Evolutionary conservation across 1,140 invertebrate species (phyloP), one percentile per base, ranked within the genome.

Genomic region (Conus ventricosus): DNA sequence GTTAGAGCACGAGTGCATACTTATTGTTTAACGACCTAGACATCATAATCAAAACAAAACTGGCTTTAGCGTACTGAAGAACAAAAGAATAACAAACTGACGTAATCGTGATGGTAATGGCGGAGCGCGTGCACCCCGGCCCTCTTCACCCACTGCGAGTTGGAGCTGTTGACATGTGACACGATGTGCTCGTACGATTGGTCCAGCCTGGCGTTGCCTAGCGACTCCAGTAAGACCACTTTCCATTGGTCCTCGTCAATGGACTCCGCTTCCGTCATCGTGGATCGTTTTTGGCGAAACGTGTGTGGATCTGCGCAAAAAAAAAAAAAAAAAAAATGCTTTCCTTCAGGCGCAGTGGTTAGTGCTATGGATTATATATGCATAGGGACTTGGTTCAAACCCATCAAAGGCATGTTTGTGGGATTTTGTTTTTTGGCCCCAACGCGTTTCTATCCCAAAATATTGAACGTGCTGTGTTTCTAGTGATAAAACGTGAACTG

Each of bases 171-270:
- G n/a, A 92, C 89, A 57, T 92, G 89, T 27, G 91, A 92, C 81
- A 90, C 87, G 54, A 92, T 92, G 86, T 90, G 87, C n/a, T 91
- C 89, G 54, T 88, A 92, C 51, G 91, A 92, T n/a, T 84, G 84
- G 20, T 88, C 80, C 7, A 88, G 55, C 23, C 82, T 71, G 11
- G 89, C 90, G 80, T 92, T 92, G 23, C 91, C 91, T 4, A 92
- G 76, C 17, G 91, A 78, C 20, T 88, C 90, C 51, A 92, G 84
- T 17, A 91, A 84, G 11, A 90, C 86, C 7, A 92, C 91, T 53
- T 90, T 89, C 27, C 75, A 85, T 23, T 71, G 71, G 76, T 91
- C 90, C 54, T 89, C 60, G 2, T 57, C 81, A 8, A 88, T 51
- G 2, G 81, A 25, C 60, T 91, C 88, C 20, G 53, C 20, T 76